Base-by-base conservation (phyloP, 2,888 invertebrate species). In the Cynaeus angustus region DNA sequence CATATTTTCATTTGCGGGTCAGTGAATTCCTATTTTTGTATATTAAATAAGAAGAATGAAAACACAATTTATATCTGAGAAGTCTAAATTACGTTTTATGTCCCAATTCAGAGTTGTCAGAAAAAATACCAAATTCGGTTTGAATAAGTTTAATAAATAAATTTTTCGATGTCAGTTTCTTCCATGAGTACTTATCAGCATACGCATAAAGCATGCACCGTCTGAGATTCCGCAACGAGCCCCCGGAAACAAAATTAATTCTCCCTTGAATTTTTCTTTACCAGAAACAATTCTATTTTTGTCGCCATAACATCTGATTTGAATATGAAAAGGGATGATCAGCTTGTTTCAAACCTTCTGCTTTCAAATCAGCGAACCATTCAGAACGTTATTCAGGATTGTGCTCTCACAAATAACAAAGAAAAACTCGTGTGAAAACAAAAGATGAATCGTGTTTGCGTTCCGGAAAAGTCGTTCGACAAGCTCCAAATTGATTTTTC, bases 291-390 rank as follows among this genome's bases (percentile, higher is more conserved):
- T 64, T 64, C 43, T 53, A 62, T 67, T 59, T 67, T 68, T 68
- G 55, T 62, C 61, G 50, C 62, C 13, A 53, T 45, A 66, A 66
- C 66, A 38, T 73, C 73, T 71, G 73, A 78, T 78, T 78, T 78
- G 75, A 77, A 78, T 78, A 77, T 77, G 76, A 77, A 77, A 77
- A 69, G 74, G 71, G 71, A 75, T 76, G 76, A 77, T 74, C 75
- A 74, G 74, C 74, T 75, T 74, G 74, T 74, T 74, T 71, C 68
- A 73, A 72, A 75, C 75, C 75, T 75, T 76, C 72, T 74, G 77
- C 76, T 74, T 74, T 75, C 72, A 73, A 77, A 77, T 77, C 78
- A 77, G 72, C 66, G 72, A 76, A 74, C 76, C 75, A 77, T 78
- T 77, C 76, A 77, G 64, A 70, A 72, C 72, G 74, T 74, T 75